Evolutionary conservation across 2,797 vertebrate genomes (phyloP).

Genomic region (Odontamblyopus lacepedii): DNA sequence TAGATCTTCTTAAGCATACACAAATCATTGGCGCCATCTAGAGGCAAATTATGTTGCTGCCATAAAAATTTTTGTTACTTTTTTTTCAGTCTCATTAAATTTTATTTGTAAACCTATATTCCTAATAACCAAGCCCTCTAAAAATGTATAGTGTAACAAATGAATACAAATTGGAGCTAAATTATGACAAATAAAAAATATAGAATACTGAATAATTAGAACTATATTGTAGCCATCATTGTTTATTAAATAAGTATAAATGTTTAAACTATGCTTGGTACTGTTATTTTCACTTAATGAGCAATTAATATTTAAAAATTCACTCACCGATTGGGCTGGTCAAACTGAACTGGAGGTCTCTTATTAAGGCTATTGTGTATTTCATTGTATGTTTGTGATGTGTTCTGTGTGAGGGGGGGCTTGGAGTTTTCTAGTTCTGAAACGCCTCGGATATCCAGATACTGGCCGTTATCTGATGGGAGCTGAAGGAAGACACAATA

Average conservation of each 20-base stretch:
- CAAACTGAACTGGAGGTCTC: conserved; percentile 84
- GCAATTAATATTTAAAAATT: neutral
- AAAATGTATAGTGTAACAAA: neutral
- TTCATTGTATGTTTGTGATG: conserved; percentile 74
- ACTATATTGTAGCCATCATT: no score
- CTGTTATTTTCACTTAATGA: neutral
- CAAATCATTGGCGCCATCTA: conserved; percentile 56
- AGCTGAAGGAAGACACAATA: conserved; percentile 39
- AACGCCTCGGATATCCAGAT: conserved; percentile 83
- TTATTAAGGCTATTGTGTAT: conserved; percentile 78
- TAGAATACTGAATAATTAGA: no score
- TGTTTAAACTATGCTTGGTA: neutral
- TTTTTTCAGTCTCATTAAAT: neutral
- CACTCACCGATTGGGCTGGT: conserved; percentile 93
- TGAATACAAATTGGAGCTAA: neutral
- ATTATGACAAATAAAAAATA: neutral
- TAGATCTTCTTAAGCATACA: neutral
- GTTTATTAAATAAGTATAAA: neutral
- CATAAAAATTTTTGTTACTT: neutral
- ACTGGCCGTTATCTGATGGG: conserved; percentile 84
- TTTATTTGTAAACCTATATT: neutral
- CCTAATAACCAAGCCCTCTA: neutral
- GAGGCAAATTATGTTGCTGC: conserved; percentile 37
- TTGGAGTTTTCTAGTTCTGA: conserved; percentile 61
- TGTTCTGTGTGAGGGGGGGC: conserved; percentile 63